Conservation (phyloP, 1,140 invertebrate species). For the Hycleus cichorii region DNA sequence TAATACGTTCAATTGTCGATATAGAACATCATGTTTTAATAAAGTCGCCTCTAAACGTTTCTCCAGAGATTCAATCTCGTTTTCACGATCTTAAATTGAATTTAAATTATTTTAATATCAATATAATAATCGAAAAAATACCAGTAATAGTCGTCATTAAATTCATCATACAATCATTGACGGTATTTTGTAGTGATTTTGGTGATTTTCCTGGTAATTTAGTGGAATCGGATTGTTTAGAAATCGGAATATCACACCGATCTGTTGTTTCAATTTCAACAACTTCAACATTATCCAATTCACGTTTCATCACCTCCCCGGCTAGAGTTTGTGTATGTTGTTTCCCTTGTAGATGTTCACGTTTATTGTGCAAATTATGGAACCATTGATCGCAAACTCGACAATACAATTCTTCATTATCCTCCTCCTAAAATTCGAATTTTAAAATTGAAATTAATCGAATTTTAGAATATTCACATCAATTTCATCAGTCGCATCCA, state of each 20-base stretch:
- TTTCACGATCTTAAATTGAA: conserved; percentile 35
- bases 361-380: conserved; percentile 51
- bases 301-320: conserved; percentile 33
- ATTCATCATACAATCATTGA: conserved; percentile 36
- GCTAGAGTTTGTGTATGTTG: conserved; percentile 47
- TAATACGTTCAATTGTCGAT: conserved; percentile 29
- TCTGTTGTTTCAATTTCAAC: conserved; percentile 21
- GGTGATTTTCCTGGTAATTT: conserved; percentile 3
- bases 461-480: conserved; percentile 39
- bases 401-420: conserved; percentile 51
- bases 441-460: not conserved
- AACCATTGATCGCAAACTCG: conserved; percentile 52
- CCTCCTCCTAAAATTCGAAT: conserved; percentile 41
- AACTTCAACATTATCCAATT: conserved; percentile 21
- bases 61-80: conserved; percentile 34
- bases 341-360: conserved; percentile 50
- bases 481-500: conserved; percentile 48
- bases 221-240: too few relatives aligned
- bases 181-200: conserved; percentile 2
- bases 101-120: not conserved
- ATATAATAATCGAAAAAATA: conserved; percentile 22
- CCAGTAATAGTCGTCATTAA: conserved; percentile 34
- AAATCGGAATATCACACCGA: conserved; percentile 35
- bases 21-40: conserved; percentile 29
- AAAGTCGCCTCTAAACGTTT: conserved; percentile 28